These are phyloP conservation scores for Pyrocoelia pectoralis DNA, from an alignment of 2,888 invertebrate genomes.

Conservation along the genomic window DNA sequence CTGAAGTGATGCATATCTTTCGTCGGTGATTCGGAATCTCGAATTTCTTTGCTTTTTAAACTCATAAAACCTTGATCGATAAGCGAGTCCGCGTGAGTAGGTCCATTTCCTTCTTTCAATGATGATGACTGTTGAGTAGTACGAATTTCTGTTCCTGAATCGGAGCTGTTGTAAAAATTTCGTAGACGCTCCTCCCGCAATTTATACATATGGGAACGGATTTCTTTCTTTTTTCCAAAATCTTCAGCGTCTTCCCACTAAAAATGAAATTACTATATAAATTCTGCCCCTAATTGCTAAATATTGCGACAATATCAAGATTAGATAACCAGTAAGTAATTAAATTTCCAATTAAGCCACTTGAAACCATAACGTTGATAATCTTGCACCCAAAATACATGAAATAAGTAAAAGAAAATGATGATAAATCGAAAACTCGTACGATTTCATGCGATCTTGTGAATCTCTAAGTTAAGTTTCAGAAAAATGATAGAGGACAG, in stretches of 20 bases:
- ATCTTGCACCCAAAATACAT: no score
- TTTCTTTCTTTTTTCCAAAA: conserved; percentile 85
- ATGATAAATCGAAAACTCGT: no score
- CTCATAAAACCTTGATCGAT: conserved; percentile 80
- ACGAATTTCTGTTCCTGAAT: conserved; percentile 50
- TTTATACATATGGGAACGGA: conserved; percentile 85
- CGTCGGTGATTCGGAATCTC: conserved; percentile 79
- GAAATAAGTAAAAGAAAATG: no score
- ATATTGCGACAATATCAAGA: no score
- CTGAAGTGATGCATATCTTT: conserved; percentile 60
- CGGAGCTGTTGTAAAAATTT: conserved; percentile 71
- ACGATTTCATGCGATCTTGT: no score
- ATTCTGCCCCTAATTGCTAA: no score
- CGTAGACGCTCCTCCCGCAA: conserved; percentile 81
- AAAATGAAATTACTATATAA: conserved; percentile 48
- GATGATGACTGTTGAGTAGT: conserved; percentile 38
- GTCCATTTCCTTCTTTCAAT: conserved; percentile 39
- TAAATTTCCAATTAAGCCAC: no score
- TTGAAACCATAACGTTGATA: no score
- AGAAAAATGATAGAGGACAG: no score
- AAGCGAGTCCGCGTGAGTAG: conserved; percentile 72
- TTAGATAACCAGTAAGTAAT: no score
- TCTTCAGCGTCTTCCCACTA: conserved; percentile 90
- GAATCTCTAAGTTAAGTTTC: no score
- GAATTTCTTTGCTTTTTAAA: conserved; percentile 79